Percentiles rank a stretch among this genome's conserved stretches.
Evolutionary conservation across 2,797 vertebrate species (phyloP).

Genomic region (Sternarchorhynchus goeldii): DNA sequence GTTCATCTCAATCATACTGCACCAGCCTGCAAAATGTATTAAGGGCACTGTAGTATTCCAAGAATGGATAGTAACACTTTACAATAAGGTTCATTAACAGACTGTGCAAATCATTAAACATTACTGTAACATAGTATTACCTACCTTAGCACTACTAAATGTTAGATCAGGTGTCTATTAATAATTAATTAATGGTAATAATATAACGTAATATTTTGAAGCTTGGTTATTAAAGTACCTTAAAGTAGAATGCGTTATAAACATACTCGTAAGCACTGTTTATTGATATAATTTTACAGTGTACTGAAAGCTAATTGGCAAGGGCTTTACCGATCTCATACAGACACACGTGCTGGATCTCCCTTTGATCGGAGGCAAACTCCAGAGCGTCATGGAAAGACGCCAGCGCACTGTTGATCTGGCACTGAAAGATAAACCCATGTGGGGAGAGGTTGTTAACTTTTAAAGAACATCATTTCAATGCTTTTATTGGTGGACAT

Average conservation of each 20-base stretch:
- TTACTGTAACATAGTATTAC: no score
- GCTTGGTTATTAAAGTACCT: no score
- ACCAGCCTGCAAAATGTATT: slow-evolving; percentile 83
- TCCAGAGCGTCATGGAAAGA: slow-evolving; percentile 93
- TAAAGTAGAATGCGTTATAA: no score
- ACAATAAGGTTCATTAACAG: no score
- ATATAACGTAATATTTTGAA: no score
- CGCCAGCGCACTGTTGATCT: slow-evolving; percentile 94
- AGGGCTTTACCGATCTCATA: slow-evolving; percentile 94
- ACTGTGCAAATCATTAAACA: no score
- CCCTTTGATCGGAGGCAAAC: slow-evolving; percentile 92
- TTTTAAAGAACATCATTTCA: not conserved
- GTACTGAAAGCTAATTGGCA: not conserved
- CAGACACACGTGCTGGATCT: slow-evolving; percentile 97
- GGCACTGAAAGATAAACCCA: slow-evolving; percentile 77
- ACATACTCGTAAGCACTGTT: not conserved
- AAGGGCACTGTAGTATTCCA: no score
- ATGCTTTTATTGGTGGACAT: no score
- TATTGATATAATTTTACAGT: not conserved
- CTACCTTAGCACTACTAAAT: no score
- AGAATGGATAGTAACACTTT: no score
- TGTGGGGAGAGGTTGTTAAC: not conserved
- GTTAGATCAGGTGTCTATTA: no score
- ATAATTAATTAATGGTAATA: no score
- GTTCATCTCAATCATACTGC: slow-evolving; percentile 99